Base-by-base conservation (phyloP, 2,888 invertebrate genomes). In the Tetrapedia diversipes region DNA sequence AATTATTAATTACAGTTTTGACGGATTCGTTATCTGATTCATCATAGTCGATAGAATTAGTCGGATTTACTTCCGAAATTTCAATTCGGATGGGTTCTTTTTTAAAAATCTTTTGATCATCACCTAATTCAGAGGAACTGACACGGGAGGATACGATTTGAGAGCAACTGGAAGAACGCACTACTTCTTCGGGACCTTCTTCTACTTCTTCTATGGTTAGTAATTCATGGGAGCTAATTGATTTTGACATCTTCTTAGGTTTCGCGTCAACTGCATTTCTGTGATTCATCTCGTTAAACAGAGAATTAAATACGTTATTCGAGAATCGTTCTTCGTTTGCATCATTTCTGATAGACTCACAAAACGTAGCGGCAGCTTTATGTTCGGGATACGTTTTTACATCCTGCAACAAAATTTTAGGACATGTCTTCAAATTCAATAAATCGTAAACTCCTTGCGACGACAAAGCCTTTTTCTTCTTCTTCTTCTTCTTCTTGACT, bases 11-110 rank as follows among this genome's bases (percentile, higher is more conserved):
- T 27, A 74, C 64, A 8, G 81, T 81, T 41, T 71, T 74, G 6
- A 71, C 70, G 0, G 80, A 80, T 8, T 80, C 81, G 8, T 60
- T 60, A 2, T 81, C 77, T 2, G 81, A 77, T 11, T 77, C 73
- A 1, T 80, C 76, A 6, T 68, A 32, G 0, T 59, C 61, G 2
- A 41, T 27, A 3, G 43, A 64, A 41, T 73, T 41, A 0, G 11
- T 1, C 6, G 51, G 45, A 16, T 7, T 47, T 10, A 29, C 34
- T 14, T 68, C 68, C 7, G 56, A 14, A 8, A 69, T 59, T 39
- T 80, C 67, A 2, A 64, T 51, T 34, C 47, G 45, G 1, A 29
- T 27, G 10, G 41, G 11, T 4, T 53, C 45, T 0, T 16, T 41
- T 11, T 54, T 45, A 8, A 16, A 0, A 0, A 16, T 10, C 0